Conservation (phyloP, 1,140 invertebrate genomes). For the Drosophila leontia region DNA sequence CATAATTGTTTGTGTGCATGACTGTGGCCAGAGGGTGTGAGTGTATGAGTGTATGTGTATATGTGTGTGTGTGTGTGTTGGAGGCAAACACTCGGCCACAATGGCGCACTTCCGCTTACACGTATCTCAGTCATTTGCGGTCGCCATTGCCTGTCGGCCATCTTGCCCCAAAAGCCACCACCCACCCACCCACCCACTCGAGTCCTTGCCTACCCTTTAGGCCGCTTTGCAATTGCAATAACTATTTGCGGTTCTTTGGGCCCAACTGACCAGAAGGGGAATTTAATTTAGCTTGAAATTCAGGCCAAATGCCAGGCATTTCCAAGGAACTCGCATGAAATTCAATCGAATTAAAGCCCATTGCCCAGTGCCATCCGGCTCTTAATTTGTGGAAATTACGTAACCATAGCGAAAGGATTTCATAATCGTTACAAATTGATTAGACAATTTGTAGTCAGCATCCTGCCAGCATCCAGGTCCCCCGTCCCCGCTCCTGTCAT, state of each 20-base stretch:
- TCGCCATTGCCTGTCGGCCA: conserved; percentile 41
- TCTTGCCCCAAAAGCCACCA: conserved; percentile 20
- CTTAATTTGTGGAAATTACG: conserved; percentile 47
- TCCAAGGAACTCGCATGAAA: conserved; percentile 5
- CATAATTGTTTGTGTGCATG: conserved; percentile 53
- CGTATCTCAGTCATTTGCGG: conserved; percentile 55
- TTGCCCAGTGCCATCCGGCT: background rate
- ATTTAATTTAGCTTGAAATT: conserved; percentile 76
- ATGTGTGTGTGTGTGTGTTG: background rate
- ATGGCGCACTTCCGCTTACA: conserved; percentile 42
- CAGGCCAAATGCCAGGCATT: conserved; percentile 11
- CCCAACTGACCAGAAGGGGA: conserved; percentile 58
- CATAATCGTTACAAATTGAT: conserved; percentile 63
- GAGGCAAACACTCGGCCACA: conserved; percentile 30
- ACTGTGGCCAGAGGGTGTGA: conserved; percentile 5
- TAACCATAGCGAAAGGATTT: conserved; percentile 39
- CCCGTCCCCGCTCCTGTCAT: background rate
- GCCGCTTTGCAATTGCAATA: conserved; percentile 68
- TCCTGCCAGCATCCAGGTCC: too few species aligned
- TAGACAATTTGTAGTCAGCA: conserved; percentile 51
- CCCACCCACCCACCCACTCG: background rate
- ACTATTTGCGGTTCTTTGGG: conserved; percentile 68
- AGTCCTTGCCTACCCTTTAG: background rate
- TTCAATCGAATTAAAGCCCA: conserved; percentile 22
- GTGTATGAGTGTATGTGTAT: conserved; percentile 1